Conservation (phyloP, 2,113 vertebrate genomes). For the Corythoichthys haematopterus region DNA sequence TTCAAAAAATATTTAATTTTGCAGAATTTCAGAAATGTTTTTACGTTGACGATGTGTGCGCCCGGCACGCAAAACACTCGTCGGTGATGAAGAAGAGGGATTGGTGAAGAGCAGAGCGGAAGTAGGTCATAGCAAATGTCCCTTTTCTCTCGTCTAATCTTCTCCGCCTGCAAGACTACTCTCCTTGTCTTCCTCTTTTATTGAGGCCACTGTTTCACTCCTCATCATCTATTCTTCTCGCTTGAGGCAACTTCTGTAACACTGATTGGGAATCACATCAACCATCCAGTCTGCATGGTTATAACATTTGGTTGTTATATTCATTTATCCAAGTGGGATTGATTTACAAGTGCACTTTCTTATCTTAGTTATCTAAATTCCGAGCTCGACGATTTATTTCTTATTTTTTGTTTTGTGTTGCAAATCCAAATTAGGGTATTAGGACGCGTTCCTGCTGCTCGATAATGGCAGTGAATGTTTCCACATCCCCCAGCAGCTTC, state of each 20-base stretch:
- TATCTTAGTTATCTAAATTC: too few species aligned
- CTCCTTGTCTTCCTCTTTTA: background rate
- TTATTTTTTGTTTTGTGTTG: too few species aligned
- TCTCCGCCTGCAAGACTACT: constrained; percentile 10
- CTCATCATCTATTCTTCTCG: background rate
- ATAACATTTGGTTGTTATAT: background rate
- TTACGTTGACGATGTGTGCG: background rate
- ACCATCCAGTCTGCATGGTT: background rate
- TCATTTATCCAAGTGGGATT: too few species aligned
- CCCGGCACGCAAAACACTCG: constrained; percentile 4
- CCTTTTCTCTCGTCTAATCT: constrained; percentile 5
- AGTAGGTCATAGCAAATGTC: constrained; percentile 53
- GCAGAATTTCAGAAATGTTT: background rate
- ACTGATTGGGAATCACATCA: constrained; percentile 19
- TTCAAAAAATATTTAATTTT: too few species aligned
- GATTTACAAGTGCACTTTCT: background rate
- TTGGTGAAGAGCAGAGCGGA: constrained; percentile 44
- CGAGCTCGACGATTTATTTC: too few species aligned
- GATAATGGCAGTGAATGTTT: too few species aligned
- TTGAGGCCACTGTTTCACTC: constrained; percentile 28
- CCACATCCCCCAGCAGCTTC: too few species aligned
- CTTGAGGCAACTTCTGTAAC: background rate
- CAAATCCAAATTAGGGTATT: too few species aligned
- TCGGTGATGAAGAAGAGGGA: constrained; percentile 25
- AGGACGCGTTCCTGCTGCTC: too few species aligned